phyloP scores from a whole-genome alignment of 92 coral and sea anemone species.

The Chrysogorgia sp. region DNA sequence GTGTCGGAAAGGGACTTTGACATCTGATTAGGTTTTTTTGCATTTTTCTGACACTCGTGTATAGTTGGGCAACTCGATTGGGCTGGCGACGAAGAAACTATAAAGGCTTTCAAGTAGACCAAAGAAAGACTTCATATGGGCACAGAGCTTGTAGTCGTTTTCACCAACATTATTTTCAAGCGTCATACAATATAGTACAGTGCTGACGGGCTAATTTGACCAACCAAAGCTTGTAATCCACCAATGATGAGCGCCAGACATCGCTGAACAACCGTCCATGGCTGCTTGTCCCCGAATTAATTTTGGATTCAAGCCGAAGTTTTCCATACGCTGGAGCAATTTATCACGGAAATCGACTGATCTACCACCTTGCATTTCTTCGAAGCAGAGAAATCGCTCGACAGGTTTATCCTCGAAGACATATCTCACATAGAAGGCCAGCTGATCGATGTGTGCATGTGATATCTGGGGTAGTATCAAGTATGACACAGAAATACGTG shows the following conservation, averaged over 20 bases:
- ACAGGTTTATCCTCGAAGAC: no score
- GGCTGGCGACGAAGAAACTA: conserved; percentile 24
- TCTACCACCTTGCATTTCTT: conserved; percentile 17
- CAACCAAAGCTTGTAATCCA: conserved; percentile 28
- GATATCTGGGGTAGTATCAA: no score
- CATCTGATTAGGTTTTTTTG: conserved; percentile 27
- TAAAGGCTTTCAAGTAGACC: conserved; percentile 29
- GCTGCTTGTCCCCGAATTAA: conserved; percentile 29
- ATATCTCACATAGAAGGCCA: no score
- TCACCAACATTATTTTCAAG: conserved; percentile 24
- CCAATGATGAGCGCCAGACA: conserved; percentile 33
- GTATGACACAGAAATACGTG: no score
- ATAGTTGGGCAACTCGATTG: conserved; percentile 34
- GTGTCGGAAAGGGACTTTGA: conserved; percentile 77
- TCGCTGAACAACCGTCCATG: conserved; percentile 26
- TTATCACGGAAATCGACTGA: conserved; percentile 30
- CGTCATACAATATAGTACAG: conserved; percentile 32
- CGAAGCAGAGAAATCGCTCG: conserved; percentile 25
- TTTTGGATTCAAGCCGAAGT: conserved; percentile 16
- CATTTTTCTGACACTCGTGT: conserved; percentile 15
- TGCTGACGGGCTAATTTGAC: conserved; percentile 26
- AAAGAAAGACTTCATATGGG: conserved; percentile 17
- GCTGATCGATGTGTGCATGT: no score
- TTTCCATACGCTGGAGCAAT: conserved; percentile 7
- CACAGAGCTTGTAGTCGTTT: conserved; percentile 7